A percentile compares a stretch with the other conserved stretches of the same genome.
Conservation (phyloP, 2,113 vertebrate genomes). For the Antigone vipio region DNA sequence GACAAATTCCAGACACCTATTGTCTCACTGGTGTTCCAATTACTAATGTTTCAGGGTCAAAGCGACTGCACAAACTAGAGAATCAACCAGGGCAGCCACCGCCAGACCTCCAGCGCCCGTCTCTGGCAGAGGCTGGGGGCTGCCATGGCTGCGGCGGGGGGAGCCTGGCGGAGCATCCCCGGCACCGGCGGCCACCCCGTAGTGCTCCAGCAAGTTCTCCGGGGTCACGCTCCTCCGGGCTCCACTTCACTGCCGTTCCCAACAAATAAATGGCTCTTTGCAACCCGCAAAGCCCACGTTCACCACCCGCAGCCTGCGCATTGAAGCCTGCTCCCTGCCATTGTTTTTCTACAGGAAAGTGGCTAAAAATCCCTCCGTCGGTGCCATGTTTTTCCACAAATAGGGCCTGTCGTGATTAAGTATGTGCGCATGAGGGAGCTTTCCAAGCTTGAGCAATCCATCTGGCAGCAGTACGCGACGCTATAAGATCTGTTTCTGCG, state of each 20-base stretch:
- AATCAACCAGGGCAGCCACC: not conserved
- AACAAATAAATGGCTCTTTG: not conserved
- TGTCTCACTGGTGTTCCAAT: not conserved
- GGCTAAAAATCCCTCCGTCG: not conserved
- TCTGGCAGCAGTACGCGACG: slow-evolving; percentile 52
- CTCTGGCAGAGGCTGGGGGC: not conserved
- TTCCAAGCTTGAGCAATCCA: slow-evolving; percentile 76
- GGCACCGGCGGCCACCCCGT: accelerated
- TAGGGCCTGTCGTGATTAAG: slow-evolving; percentile 53
- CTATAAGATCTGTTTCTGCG: slow-evolving; percentile 51
- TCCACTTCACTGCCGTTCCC: not conserved
- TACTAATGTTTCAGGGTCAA: not conserved
- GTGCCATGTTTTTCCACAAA: slow-evolving; percentile 62
- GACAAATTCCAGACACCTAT: not conserved
- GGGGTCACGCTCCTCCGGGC: accelerated
- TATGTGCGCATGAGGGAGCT: slow-evolving; percentile 30
- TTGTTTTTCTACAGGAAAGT: slow-evolving; percentile 7
- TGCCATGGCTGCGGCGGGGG: not conserved
- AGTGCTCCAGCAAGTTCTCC: not conserved
- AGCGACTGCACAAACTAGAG: not conserved
- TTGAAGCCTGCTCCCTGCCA: not conserved
- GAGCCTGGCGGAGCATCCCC: not conserved
- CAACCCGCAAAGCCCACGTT: not conserved
- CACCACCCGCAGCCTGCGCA: accelerated
- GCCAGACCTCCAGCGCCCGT: not conserved